Evolutionary conservation across 2,113 vertebrate genomes (phyloP).

Genomic region (Aspiorhynchus laticeps): DNA sequence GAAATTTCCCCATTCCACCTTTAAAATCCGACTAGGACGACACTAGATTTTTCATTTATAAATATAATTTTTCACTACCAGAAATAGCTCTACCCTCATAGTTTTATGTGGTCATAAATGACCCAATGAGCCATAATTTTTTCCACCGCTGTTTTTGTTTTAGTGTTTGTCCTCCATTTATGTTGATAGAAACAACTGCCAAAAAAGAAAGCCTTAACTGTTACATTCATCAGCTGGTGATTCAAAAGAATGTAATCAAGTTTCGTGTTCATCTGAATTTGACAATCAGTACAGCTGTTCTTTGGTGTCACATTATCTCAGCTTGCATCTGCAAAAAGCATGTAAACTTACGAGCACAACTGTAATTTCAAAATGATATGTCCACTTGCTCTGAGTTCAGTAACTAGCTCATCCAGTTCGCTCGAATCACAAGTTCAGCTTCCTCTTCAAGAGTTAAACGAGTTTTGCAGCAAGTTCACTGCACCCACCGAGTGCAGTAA

Average conservation of each 20-base stretch:
- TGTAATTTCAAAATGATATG: not conserved
- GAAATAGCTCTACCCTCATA: slow-evolving; percentile 7
- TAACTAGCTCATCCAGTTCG: not conserved
- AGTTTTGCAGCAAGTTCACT: slow-evolving; percentile 18
- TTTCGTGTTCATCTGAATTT: not conserved
- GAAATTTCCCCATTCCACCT: not conserved
- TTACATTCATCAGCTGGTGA: not conserved
- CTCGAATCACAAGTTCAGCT: slow-evolving; percentile 13
- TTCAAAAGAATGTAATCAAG: not conserved
- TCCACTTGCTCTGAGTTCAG: not conserved
- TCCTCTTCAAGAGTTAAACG: slow-evolving; percentile 28
- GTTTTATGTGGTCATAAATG: not conserved
- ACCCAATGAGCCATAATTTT: not conserved
- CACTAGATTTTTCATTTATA: slow-evolving; percentile 31
- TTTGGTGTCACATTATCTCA: not conserved
- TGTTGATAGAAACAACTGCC: not conserved
- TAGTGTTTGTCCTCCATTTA: not conserved
- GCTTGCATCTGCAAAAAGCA: not conserved
- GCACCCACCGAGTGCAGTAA: no score
- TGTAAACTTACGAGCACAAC: not conserved
- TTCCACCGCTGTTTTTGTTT: not conserved
- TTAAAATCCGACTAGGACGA: not conserved
- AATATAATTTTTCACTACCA: not conserved
- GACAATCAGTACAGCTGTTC: not conserved
- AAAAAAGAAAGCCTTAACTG: not conserved